A percentile compares a stretch with the other conserved stretches of the same genome.
phyloP scores from a whole-genome alignment of 2,113 vertebrate species.

The Zosterops japonicus region DNA sequence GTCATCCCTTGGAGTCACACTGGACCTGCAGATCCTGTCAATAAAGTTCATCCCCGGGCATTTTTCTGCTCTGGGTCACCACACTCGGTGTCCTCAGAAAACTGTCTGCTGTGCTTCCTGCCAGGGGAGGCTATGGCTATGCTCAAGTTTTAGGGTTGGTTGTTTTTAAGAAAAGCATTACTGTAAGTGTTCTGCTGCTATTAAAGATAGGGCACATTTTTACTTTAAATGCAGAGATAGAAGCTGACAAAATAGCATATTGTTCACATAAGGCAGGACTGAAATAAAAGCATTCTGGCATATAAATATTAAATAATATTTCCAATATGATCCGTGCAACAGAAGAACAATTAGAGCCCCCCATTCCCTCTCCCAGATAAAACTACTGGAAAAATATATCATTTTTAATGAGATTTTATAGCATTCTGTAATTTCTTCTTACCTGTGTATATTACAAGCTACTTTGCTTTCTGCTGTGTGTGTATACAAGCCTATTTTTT shows the following conservation, averaged over 20 bases:
- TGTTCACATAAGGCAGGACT: background rate
- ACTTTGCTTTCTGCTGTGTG: background rate
- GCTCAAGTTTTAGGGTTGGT: rapidly evolving
- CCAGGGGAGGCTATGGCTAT: rapidly evolving
- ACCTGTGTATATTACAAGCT: background rate
- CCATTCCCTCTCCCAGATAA: background rate
- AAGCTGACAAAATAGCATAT: background rate
- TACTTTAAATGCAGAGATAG: background rate
- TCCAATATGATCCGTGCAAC: background rate
- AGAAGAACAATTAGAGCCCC: background rate
- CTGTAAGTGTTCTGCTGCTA: background rate
- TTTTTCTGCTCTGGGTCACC: background rate
- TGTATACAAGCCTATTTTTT: background rate
- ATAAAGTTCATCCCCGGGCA: background rate
- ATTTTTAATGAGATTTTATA: background rate
- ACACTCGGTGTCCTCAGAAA: background rate
- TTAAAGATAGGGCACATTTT: background rate
- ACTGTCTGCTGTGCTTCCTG: background rate
- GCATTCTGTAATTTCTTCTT: background rate
- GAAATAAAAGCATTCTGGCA: background rate
- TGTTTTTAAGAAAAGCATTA: background rate
- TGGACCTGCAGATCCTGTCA: background rate
- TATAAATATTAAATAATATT: background rate
- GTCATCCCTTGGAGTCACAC: background rate
- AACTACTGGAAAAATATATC: background rate